Evolutionary conservation across 1,140 invertebrate species (phyloP).

Genomic region (Neodiprion virginianus): DNA sequence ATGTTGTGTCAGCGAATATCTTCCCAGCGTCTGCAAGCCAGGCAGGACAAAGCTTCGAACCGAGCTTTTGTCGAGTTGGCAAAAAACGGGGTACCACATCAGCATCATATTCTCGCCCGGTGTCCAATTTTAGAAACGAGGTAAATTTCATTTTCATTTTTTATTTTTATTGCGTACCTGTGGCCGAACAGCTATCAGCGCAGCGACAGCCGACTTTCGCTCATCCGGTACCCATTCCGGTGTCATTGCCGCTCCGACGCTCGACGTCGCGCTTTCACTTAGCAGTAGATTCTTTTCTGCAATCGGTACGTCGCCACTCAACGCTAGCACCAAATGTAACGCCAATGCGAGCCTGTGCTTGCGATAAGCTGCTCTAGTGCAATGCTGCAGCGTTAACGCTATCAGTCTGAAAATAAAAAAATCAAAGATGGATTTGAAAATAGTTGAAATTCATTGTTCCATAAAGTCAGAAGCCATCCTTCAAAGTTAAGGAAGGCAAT

Average conservation of each 20-base stretch:
- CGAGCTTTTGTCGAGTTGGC: constrained; percentile 37
- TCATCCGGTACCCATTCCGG: constrained; percentile 54
- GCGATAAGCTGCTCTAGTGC: constrained; percentile 51
- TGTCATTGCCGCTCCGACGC: constrained; percentile 34
- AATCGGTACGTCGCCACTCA: constrained; percentile 47
- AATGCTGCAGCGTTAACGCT: constrained; percentile 48
- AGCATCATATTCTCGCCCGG: no score
- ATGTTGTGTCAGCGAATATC: constrained; percentile 61
- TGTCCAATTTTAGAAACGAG: background rate
- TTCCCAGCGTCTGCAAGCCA: constrained; percentile 52
- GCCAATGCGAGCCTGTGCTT: constrained; percentile 52
- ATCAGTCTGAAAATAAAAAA: constrained; percentile 43
- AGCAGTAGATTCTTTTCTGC: constrained; percentile 50
- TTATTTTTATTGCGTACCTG: constrained; percentile 30
- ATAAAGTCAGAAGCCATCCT: background rate
- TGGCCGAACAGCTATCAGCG: constrained; percentile 41
- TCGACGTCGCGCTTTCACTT: constrained; percentile 29
- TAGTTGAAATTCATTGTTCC: background rate
- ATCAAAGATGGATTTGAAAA: background rate
- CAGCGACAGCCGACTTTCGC: constrained; percentile 42
- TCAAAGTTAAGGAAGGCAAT: background rate
- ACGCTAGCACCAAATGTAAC: constrained; percentile 48
- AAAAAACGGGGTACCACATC: constrained; percentile 2
- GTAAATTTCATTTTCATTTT: background rate
- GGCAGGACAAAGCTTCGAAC: constrained; percentile 49